These are phyloP conservation scores for Dermochelys coriacea DNA, from an alignment of 2,797 vertebrate species.

Conservation along the genomic window DNA sequence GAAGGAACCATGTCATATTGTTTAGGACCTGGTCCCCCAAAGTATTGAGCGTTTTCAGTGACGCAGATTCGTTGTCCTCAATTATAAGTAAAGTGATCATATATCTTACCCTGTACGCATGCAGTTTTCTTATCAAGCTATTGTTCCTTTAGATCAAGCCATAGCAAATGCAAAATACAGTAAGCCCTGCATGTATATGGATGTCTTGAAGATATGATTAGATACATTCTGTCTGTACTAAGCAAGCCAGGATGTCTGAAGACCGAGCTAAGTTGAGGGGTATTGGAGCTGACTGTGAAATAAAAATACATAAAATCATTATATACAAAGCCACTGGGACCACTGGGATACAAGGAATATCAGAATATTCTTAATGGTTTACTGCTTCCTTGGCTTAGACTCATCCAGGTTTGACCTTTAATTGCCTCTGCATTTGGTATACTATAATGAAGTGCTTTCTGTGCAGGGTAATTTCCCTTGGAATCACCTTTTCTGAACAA, in stretches of 20 bases:
- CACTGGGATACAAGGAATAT: background rate
- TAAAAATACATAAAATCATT: background rate
- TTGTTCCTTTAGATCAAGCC: background rate
- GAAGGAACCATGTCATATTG: background rate
- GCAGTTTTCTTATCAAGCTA: background rate
- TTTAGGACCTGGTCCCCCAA: background rate
- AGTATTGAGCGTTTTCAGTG: background rate
- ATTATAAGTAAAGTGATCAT: rapidly evolving
- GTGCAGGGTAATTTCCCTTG: slow-evolving; percentile 3
- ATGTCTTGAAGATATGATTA: background rate
- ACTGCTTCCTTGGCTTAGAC: background rate
- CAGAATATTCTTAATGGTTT: background rate
- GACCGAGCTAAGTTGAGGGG: background rate
- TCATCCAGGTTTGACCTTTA: background rate
- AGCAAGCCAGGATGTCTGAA: background rate
- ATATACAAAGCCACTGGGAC: background rate
- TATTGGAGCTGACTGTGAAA: background rate
- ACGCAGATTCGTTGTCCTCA: background rate
- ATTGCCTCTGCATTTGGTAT: background rate
- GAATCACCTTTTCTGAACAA: background rate
- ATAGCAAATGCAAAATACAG: background rate
- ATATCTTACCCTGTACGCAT: background rate
- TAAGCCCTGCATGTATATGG: background rate
- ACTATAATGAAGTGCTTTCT: background rate
- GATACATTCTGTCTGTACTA: background rate